Percentiles rank a stretch among this genome's conserved stretches.
These are phyloP conservation scores for Belonocnema kinseyi DNA, from an alignment of 1,140 invertebrate genomes.

Conservation along the genomic window DNA sequence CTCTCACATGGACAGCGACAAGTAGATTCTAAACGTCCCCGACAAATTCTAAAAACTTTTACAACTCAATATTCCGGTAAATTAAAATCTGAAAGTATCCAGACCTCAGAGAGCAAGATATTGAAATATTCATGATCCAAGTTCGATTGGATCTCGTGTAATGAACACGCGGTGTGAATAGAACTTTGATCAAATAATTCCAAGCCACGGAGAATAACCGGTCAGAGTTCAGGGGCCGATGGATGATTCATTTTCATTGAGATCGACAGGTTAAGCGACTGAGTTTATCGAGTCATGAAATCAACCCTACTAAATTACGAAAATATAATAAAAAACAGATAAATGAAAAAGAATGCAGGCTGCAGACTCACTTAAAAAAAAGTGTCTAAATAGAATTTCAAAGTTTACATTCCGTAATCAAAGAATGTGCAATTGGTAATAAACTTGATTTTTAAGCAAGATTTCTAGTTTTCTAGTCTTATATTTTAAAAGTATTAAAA, in stretches of 20 bases:
- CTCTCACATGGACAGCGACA: no score
- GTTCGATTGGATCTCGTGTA: constrained; percentile 8
- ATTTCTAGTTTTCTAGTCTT: no score
- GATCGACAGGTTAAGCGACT: constrained; percentile 41
- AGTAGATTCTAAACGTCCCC: no score
- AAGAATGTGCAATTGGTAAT: no score
- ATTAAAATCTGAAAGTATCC: background rate
- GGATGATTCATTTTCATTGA: constrained; percentile 40
- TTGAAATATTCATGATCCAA: constrained; percentile 10
- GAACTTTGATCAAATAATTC: constrained; percentile 22
- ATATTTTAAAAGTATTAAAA: no score
- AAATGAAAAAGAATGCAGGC: background rate
- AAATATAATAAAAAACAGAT: background rate
- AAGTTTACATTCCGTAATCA: no score
- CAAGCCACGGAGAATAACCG: background rate
- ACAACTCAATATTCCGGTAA: no score
- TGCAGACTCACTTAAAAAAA: no score
- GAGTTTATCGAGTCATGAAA: background rate
- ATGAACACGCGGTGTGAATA: constrained; percentile 13
- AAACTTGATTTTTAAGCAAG: no score
- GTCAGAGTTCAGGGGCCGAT: constrained; percentile 39
- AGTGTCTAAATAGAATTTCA: no score
- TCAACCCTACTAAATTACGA: background rate
- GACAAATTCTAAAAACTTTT: no score
- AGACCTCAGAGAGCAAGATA: background rate